Conservation (phyloP, 2,113 vertebrate genomes). For the Manacus vitellinus region DNA sequence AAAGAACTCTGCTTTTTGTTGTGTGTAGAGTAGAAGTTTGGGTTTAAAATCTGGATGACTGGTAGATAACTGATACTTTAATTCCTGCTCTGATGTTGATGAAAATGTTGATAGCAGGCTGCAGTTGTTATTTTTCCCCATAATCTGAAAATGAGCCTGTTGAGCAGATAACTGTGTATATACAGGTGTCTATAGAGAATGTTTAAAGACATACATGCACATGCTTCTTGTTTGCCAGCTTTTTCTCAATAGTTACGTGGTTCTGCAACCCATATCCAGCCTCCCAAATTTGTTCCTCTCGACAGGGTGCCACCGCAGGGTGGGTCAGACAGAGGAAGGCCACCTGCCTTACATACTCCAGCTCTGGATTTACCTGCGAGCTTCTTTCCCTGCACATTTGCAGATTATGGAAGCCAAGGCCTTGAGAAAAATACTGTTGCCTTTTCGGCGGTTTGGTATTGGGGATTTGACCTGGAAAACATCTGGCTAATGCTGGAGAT, state of each 20-base stretch:
- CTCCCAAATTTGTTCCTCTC: not conserved
- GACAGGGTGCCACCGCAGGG: not conserved
- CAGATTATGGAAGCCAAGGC: not conserved
- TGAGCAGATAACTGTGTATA: not conserved
- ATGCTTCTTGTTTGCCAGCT: not conserved
- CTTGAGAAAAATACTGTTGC: not conserved
- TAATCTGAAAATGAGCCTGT: not conserved
- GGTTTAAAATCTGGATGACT: not conserved
- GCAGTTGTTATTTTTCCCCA: not conserved
- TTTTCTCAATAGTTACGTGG: not conserved
- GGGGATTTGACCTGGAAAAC: not conserved
- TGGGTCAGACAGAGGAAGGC: not conserved
- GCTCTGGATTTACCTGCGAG: not conserved
- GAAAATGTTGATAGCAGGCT: not conserved
- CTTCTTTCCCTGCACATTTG: not conserved
- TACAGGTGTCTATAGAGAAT: not conserved
- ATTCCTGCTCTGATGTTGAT: not conserved
- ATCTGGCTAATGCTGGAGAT: not conserved
- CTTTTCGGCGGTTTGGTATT: not conserved
- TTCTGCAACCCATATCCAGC: not conserved
- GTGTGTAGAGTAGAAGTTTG: not conserved
- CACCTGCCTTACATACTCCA: accelerated
- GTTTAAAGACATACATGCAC: not conserved
- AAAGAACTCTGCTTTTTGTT: not conserved
- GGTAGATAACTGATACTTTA: not conserved